phyloP scores from a whole-genome alignment of 2,888 invertebrate species.

The Hemicrepidius hirtus region DNA sequence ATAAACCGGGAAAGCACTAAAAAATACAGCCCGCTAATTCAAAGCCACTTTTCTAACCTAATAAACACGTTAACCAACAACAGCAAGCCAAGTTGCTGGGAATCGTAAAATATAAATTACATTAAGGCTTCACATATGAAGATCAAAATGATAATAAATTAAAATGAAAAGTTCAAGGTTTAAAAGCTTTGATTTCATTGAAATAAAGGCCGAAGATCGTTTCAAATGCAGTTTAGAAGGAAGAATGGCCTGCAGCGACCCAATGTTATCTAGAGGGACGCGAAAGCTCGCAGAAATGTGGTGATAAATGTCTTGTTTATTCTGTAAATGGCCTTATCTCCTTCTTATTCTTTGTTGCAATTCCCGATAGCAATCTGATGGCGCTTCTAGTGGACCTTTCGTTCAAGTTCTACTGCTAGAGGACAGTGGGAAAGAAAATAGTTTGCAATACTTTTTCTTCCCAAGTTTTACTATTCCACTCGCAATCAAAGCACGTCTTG shows the following conservation, averaged over 20 bases:
- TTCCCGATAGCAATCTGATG: constrained; percentile 52
- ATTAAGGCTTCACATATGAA: background rate
- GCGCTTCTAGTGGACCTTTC: constrained; percentile 41
- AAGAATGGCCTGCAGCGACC: constrained; percentile 26
- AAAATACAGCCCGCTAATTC: constrained; percentile 61
- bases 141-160: background rate
- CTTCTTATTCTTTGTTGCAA: constrained; percentile 65
- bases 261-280: constrained; percentile 29
- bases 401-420: constrained; percentile 29
- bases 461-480: constrained; percentile 2
- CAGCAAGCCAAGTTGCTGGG: constrained; percentile 7
- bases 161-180: background rate
- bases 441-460: background rate
- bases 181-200: background rate
- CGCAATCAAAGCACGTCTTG: constrained; percentile 7
- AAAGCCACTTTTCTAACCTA: constrained; percentile 58
- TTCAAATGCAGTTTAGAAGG: constrained; percentile 14
- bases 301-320: constrained; percentile 67
- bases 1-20: constrained; percentile 61
- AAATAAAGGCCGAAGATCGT: background rate
- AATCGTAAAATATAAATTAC: constrained; percentile 10
- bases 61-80: constrained; percentile 57
- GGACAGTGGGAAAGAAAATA: constrained; percentile 29
- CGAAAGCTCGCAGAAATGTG: constrained; percentile 48
- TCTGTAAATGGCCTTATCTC: constrained; percentile 64